These are phyloP conservation scores for Hylaeus anthracinus DNA, from an alignment of 1,140 invertebrate genomes.

Conservation along the genomic window DNA sequence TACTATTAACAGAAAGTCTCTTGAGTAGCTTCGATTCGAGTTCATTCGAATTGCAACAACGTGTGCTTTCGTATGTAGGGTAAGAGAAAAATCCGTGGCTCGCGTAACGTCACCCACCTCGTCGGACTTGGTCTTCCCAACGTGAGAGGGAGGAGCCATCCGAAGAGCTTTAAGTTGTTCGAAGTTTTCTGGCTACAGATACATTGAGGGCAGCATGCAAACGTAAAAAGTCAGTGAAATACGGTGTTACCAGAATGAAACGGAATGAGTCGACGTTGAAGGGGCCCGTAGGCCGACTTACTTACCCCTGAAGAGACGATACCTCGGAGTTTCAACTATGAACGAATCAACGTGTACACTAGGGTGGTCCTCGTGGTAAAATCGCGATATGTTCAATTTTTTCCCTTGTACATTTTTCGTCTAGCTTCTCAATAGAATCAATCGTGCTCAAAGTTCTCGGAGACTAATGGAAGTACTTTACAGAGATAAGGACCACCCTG, in stretches of 20 bases:
- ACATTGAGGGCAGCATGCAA: constrained; percentile 81
- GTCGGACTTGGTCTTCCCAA: constrained; percentile 91
- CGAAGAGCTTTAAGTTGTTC: constrained; percentile 88
- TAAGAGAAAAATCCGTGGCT: neutral
- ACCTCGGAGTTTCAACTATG: constrained; percentile 17
- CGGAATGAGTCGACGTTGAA: neutral
- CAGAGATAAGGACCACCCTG: too few species aligned
- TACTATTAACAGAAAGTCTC: neutral
- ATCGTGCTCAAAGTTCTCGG: too few species aligned
- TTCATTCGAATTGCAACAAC: neutral
- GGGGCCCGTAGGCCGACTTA: constrained; percentile 26
- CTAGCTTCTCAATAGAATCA: too few species aligned
- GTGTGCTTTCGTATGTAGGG: neutral
- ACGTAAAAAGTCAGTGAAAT: constrained; percentile 73
- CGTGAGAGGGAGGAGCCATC: constrained; percentile 90
- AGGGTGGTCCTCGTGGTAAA: too few species aligned
- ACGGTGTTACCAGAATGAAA: constrained; percentile 3
- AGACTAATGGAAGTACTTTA: too few species aligned
- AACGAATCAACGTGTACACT: neutral
- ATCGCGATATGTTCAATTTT: too few species aligned
- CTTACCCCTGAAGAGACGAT: constrained; percentile 52
- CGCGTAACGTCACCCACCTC: constrained; percentile 84
- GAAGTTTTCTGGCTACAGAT: constrained; percentile 87
- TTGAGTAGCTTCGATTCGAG: neutral
- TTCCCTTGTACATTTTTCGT: too few species aligned